Conservation (phyloP, 2,888 invertebrate genomes). For the Limnephilus lunatus region DNA sequence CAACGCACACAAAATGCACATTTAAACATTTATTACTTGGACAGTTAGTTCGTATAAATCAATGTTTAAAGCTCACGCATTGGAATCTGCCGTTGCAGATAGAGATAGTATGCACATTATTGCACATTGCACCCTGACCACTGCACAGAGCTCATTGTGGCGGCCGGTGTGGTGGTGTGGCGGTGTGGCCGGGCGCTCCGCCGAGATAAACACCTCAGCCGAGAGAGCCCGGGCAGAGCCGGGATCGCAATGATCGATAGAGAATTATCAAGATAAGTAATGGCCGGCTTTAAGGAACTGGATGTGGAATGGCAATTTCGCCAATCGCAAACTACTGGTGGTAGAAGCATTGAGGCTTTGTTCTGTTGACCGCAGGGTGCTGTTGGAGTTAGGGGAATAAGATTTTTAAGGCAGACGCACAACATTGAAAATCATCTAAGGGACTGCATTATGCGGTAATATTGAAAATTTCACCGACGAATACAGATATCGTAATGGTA, state of each 20-base stretch:
- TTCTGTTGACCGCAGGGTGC: background rate
- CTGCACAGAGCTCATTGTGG: no score
- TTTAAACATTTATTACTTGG: background rate
- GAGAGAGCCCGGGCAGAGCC: slow-evolving; percentile 11
- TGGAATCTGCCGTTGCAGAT: background rate
- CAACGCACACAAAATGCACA: background rate
- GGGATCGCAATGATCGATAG: slow-evolving; percentile 52
- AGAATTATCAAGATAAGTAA: slow-evolving; percentile 57
- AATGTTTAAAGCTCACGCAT: background rate
- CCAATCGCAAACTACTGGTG: slow-evolving; percentile 18
- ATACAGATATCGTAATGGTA: no score
- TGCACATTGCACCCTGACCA: background rate
- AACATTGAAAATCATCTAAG: no score
- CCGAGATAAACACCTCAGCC: slow-evolving; percentile 25
- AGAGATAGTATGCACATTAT: background rate
- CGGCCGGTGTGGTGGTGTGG: background rate
- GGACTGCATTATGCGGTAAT: no score
- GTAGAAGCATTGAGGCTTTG: background rate
- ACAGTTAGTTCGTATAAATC: background rate
- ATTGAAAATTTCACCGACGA: no score
- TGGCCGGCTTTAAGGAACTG: slow-evolving; percentile 52
- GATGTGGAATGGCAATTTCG: slow-evolving; percentile 44
- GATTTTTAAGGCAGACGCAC: no score
- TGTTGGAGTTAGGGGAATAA: background rate
- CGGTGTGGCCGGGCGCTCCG: background rate